Evolutionary conservation across 2,888 invertebrate species (phyloP).

Genomic region (Chelonus formosanus): DNA sequence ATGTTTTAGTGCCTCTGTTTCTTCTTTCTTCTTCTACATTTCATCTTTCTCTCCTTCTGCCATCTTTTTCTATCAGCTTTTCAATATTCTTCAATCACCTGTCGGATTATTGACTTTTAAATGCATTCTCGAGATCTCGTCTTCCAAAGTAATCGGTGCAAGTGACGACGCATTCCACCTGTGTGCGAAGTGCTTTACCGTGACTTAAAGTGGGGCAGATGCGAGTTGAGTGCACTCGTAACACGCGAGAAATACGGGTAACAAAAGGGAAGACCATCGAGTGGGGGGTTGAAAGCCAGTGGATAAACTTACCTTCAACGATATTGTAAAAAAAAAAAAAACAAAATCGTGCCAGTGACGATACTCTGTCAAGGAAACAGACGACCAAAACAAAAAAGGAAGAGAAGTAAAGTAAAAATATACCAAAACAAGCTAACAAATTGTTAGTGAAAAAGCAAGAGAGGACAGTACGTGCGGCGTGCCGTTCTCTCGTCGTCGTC

Average conservation of each 20-base stretch:
- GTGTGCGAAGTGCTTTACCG: slow-evolving; percentile 19
- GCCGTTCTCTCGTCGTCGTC: slow-evolving; percentile 37
- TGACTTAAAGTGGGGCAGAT: slow-evolving; percentile 25
- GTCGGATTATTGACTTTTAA: background rate
- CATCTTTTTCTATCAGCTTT: background rate
- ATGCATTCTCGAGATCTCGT: background rate
- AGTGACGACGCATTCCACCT: slow-evolving; percentile 12
- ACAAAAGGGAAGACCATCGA: background rate
- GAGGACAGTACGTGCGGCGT: slow-evolving; percentile 37
- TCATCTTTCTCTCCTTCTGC: too few species aligned
- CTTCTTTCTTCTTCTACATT: too few species aligned
- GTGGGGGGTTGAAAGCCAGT: too few species aligned
- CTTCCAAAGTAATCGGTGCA: background rate
- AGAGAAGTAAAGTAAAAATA: background rate
- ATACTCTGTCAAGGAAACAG: too few species aligned
- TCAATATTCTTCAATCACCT: background rate
- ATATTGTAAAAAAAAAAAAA: too few species aligned
- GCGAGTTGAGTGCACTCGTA: slow-evolving; percentile 34
- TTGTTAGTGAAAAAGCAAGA: slow-evolving; percentile 19
- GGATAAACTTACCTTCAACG: too few species aligned
- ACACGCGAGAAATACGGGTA: slow-evolving; percentile 21
- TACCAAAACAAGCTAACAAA: background rate
- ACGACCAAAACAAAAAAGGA: background rate
- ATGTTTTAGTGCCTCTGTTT: too few species aligned
- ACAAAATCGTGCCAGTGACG: too few species aligned